Base-by-base conservation (phyloP, 2,113 vertebrate species). In the Prionailurus bengalensis region DNA sequence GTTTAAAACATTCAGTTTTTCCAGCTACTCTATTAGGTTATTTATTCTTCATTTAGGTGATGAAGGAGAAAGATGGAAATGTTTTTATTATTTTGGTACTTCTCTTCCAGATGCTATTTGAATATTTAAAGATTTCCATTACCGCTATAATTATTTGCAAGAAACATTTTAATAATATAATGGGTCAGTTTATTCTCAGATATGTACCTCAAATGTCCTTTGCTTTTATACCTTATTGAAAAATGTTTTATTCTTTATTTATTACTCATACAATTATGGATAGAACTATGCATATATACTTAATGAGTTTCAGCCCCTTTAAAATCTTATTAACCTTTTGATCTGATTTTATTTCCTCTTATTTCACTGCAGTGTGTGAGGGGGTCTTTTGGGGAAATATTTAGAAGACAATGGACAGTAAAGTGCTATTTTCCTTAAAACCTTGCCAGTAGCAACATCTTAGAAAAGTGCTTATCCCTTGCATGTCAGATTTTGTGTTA, bases 361-460 rank as follows among this genome's bases (percentile, higher is more conserved):
- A 29, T 53, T 94, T 96, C 63, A 83, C 42, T 86, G 45, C 19
- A 36, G 11, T 87, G 45, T 91, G 76, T 89, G 31, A 68, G 58
- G 39, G 42, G 10, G 5, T 58, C 33, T 36, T 42, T 84, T 61
- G 42, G 8, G 23, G 25, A 70, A 93, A 45, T 14, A 70, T 7
- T 66, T 93, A 70, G 74, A 90, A 58, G 16, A 74, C 21, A 71
- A 55, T 7, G 5, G 33, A 36, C 16, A n/a, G 82, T 84, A 63
- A 87, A 94, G 16, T 93, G 39, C 61, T 90, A 53, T 31, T 94
- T 97, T 79, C 7, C 58, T 83, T 66, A 83, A 79, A 94, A 90
- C 17, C 16, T 45, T 91, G 6, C 7, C 39, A 85, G 21, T 71
- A 96, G 25, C 55, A 53, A 89, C 23, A 84, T 70, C 31, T 97